These are phyloP conservation scores for Cephus runcator DNA, from an alignment of 2,888 invertebrate species.

Conservation along the genomic window DNA sequence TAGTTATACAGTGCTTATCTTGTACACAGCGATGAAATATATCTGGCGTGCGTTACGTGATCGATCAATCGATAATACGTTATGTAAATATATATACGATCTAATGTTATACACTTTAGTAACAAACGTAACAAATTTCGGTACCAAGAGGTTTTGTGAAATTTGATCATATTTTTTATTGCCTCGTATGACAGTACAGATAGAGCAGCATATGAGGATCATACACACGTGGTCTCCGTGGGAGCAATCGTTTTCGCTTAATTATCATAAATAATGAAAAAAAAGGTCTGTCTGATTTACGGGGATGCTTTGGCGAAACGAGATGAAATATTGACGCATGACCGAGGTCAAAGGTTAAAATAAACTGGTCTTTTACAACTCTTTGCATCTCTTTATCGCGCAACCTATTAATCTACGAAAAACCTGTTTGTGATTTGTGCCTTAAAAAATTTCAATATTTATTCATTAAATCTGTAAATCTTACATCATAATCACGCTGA, in stretches of 20 bases:
- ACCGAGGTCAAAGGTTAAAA: conserved; percentile 43
- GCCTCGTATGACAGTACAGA: neutral
- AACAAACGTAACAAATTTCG: neutral
- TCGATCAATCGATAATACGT: neutral
- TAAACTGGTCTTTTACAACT: conserved; percentile 37
- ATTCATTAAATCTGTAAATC: neutral
- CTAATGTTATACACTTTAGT: neutral
- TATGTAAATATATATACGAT: neutral
- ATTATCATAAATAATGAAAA: conserved; percentile 43
- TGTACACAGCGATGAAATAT: neutral
- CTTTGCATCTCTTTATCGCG: conserved; percentile 23
- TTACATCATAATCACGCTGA: neutral
- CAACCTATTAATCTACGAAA: conserved; percentile 33
- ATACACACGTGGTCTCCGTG: conserved; percentile 15
- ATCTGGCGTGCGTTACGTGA: neutral
- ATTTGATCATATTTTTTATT: neutral
- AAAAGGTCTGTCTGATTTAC: conserved; percentile 35
- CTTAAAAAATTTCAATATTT: neutral
- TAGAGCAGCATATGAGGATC: conserved; percentile 9
- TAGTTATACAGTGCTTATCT: neutral
- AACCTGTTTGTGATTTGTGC: conserved; percentile 36
- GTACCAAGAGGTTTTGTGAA: neutral
- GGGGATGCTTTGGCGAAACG: conserved; percentile 34
- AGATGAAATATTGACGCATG: conserved; percentile 37
- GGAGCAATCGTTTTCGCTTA: conserved; percentile 39